Evolutionary conservation across 2,888 invertebrate species (phyloP), one percentile per base, ranked within the genome.

Genomic region (Biston betularia): DNA sequence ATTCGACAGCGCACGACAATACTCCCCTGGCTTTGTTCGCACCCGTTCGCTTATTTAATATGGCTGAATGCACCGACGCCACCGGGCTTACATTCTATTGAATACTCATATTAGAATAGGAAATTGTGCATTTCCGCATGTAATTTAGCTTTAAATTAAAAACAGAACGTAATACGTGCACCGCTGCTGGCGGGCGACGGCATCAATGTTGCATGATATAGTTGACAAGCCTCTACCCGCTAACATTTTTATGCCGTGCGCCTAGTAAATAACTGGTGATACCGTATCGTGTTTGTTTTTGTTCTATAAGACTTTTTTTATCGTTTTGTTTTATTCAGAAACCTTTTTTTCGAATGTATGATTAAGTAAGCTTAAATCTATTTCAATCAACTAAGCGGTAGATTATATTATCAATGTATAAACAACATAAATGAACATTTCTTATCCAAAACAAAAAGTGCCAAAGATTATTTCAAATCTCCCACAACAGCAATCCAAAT

Each of bases 181-280:
- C 68, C 67, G 10, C 10, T 11, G n/a, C 44, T 42, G 10, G 9
- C 5, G 24, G 24, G 24, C 3, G 68, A 63, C 69, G 75, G 73
- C 80, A 82, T 86, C 80, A 81, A 84, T 83, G 82, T 83, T 83
- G 82, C 80, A 84, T 69, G 67, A 75, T 74, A 77, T 80, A 75
- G 69, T 65, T 65, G 72, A 68, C 78, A 74, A 74, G 65, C 72
- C 62, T 40, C 66, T 69, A 74, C 69, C 78, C 74, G 75, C 34
- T 78, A 73, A 74, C 77, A 78, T 79, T 83, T 74, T 77, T 84
- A 77, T n/a, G n/a, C n/a, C n/a, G n/a, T n/a, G n/a, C 58, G 68
- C 81, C 79, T 80, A 69, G 83, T 83, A 72, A 57, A 48, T 9
- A 9, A 0, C 38, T 8, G 38, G 38, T 6, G 67, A 76, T 76